Evolutionary conservation across 2,888 invertebrate species (phyloP).

Genomic region (Drosophila longiperda): DNA sequence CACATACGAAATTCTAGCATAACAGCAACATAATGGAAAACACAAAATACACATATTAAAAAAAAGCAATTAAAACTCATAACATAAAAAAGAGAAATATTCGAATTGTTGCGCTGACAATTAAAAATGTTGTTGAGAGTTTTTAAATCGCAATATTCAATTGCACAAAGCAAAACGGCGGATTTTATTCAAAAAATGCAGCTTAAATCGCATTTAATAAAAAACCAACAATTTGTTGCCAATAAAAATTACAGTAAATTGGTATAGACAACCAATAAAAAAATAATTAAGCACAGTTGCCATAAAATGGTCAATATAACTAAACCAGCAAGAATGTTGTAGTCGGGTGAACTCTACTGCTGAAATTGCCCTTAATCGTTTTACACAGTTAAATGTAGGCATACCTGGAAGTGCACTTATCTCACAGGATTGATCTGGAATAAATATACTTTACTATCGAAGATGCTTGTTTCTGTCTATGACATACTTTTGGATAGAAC

Average conservation of each 20-base stretch:
- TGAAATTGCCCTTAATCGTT: background rate
- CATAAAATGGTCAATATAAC: background rate
- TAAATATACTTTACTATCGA: background rate
- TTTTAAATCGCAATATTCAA: conserved; percentile 44
- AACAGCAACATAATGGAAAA: conserved; percentile 14
- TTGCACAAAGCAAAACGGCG: conserved; percentile 39
- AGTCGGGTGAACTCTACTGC: background rate
- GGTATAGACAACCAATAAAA: no score
- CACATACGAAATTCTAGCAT: conserved; percentile 42
- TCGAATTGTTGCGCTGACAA: conserved; percentile 43
- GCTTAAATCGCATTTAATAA: conserved; percentile 76
- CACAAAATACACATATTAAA: conserved; percentile 1
- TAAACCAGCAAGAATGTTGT: background rate
- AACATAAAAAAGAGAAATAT: conserved; percentile 4
- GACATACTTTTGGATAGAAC: background rate
- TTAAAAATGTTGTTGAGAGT: conserved; percentile 53
- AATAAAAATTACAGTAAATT: conserved; percentile 11
- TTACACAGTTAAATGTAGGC: background rate
- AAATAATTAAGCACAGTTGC: background rate
- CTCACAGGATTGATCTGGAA: background rate
- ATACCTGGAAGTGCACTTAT: background rate
- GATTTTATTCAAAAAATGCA: conserved; percentile 59
- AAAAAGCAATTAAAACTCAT: conserved; percentile 39
- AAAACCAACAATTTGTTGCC: conserved; percentile 36
- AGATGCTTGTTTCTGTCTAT: background rate